Conservation (phyloP, 2,888 invertebrate species). For the Hipparchia semele region DNA sequence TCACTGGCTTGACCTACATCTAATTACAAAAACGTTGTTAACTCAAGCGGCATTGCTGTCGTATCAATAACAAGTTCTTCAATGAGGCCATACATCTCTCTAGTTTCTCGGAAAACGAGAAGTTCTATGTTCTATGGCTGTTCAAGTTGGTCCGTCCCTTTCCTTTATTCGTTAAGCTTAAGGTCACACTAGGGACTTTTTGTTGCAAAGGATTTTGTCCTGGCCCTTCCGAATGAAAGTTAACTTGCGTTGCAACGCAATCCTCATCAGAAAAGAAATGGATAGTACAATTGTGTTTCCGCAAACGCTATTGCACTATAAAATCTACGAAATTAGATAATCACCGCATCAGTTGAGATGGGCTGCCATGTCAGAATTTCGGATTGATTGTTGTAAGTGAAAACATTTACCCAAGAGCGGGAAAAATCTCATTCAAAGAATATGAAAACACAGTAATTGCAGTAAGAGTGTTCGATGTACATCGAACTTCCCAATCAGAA, state of each 20-base stretch:
- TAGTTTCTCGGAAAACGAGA: slow-evolving; percentile 69
- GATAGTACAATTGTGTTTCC: no score
- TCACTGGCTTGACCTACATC: slow-evolving; percentile 26
- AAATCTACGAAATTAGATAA: no score
- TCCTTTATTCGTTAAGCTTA: slow-evolving; percentile 47
- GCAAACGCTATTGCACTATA: no score
- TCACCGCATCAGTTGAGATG: no score
- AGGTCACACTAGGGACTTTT: slow-evolving; percentile 1
- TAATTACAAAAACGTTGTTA: slow-evolving; percentile 30
- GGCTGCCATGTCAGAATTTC: no score
- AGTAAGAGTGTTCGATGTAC: no score
- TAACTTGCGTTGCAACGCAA: neutral
- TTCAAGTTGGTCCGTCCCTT: slow-evolving; percentile 67
- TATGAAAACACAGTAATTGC: no score
- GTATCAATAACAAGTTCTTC: slow-evolving; percentile 56
- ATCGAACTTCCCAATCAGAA: no score
- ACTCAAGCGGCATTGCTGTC: slow-evolving; percentile 45
- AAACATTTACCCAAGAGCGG: no score
- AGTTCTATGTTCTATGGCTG: slow-evolving; percentile 66
- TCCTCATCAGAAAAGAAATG: no score
- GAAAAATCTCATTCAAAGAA: no score
- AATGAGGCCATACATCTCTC: slow-evolving; percentile 62
- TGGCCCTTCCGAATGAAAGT: neutral
- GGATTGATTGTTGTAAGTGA: no score
- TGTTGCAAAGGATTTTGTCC: neutral